Base-by-base conservation (phyloP, 2,797 vertebrate species). In the Hafferia zeledoni region DNA sequence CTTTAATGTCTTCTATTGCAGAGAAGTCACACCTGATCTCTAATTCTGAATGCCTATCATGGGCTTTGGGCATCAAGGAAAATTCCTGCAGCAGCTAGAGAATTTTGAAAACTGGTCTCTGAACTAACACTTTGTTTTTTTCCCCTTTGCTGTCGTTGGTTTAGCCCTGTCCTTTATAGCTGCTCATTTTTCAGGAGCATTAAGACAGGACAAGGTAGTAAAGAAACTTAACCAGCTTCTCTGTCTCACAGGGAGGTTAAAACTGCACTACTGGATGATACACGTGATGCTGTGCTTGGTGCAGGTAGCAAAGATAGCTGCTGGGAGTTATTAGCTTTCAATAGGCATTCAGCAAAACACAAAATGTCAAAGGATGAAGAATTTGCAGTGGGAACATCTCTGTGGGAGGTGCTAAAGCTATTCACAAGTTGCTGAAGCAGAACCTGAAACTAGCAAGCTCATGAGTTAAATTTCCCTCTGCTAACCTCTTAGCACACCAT, bases 1-100 rank as follows among this genome's bases (percentile, higher is more conserved):
- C 12, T 63, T 70, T 1, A 16, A 9, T 69, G 46, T 30, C 9
- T 74, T 47, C 14, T 49, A 8, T 44, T 56, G 31, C 53, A 83
- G 18, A 46, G 50, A 63, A 27, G 15, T 5, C 1, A 43, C 4
- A 22, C 2, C 1, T 23, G 13, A 31, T 17, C 19, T n/a, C 13
- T 67, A 23, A 39, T 41, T 79, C 33, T 64, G 6, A 60, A 33
- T 14, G 5, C 33, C 47, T 60, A 14, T 4, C 8, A 44, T 16
- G 5, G 5, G 5, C 15, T 76, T 52, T 53, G 14, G 31, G 23
- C 17, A 85, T n/a, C 24, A 64, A 55, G 24, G 13, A 15, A 49
- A 65, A 72, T 69, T 56, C 19, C 24, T 69, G 43, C 37, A 76
- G 67, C 53, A 44, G 22, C 1, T 31, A 6, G 10, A 49, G 12